Base-by-base conservation (phyloP, 2,888 invertebrate species). In the Tetropium fuscum region DNA sequence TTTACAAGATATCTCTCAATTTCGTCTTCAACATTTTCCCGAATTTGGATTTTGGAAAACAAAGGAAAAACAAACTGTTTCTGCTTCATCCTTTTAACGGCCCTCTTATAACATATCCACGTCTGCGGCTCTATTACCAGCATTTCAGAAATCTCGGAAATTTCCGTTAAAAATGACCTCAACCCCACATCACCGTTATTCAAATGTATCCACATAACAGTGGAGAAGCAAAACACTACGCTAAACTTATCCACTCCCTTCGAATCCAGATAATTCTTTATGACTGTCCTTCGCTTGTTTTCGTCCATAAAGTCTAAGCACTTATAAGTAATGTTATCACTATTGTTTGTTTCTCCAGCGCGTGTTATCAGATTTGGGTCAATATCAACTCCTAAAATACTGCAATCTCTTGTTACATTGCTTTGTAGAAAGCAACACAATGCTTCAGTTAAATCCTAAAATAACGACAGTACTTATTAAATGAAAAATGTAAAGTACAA, bases 141-240 rank as follows among this genome's bases (percentile, higher is more conserved):
- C 48, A 87, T 82, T 34, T 84, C 82, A 3, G 88, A 82, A 16
- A 84, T 73, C 4, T 75, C 68, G 58, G 87, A 85, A 3, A 90
- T 77, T 47, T 84, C 85, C 13, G 80, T 75, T 1, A 95, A 80
- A 78, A 93, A 92, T 2, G 79, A 69, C 53, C 83, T 72, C 27
- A 95, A 80, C 0, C 92, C 93, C 3, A 82, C 79, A 82, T 95
- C 95, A 3, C 93, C 92, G 80, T 90, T 84, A 79, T 95, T 94
- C 16, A 95, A 78, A 81, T 95, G 95, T 73, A 95, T 92, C 95
- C 95, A 95, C 93, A 95, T 93, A 11, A 93, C 92, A 20, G 93
- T 87, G 5, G 94, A 94, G 77, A 94, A 93, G 76, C 92, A 91
- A 78, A 92, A 92, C 44, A 87, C 84, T 2, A 87, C 83, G 81